These are phyloP conservation scores for Desoria tigrina DNA, from an alignment of 2,888 invertebrate genomes.

Conservation along the genomic window DNA sequence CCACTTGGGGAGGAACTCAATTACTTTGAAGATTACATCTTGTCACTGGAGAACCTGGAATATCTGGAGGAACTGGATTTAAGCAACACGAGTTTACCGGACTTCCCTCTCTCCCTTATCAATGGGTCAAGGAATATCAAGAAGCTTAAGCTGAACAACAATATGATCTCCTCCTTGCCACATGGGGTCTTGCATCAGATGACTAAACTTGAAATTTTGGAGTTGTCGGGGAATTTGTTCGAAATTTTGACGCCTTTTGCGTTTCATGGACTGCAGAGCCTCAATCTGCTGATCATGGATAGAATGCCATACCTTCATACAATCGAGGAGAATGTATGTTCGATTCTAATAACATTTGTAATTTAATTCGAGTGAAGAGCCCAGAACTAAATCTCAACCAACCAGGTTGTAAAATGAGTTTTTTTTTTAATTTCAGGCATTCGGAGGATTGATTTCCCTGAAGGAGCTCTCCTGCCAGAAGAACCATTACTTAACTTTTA, in stretches of 20 bases:
- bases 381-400: too few species aligned
- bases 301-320: slow-evolving; percentile 25
- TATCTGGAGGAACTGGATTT: slow-evolving; percentile 46
- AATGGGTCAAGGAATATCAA: slow-evolving; percentile 43
- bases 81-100: slow-evolving; percentile 42
- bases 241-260: slow-evolving; percentile 30
- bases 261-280: slow-evolving; percentile 31
- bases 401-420: too few species aligned
- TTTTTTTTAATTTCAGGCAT: slow-evolving; percentile 48
- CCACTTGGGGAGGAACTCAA: slow-evolving; percentile 39
- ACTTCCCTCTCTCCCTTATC: slow-evolving; percentile 41
- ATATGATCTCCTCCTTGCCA: slow-evolving; percentile 37
- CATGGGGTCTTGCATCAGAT: slow-evolving; percentile 29
- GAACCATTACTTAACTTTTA: slow-evolving; percentile 37
- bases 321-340: slow-evolving; percentile 46
- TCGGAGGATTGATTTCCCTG: slow-evolving; percentile 41
- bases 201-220: slow-evolving; percentile 34
- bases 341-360: neutral
- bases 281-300: slow-evolving; percentile 36
- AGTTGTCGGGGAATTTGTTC: slow-evolving; percentile 47
- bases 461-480: slow-evolving; percentile 40
- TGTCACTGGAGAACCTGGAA: slow-evolving; percentile 35
- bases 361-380: too few species aligned
- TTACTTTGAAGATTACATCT: slow-evolving; percentile 23
- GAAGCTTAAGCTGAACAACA: slow-evolving; percentile 41